Evolutionary conservation across 2,113 vertebrate genomes (phyloP), one percentile per base, ranked within the genome.

Genomic region (Elaphurus davidianus): DNA sequence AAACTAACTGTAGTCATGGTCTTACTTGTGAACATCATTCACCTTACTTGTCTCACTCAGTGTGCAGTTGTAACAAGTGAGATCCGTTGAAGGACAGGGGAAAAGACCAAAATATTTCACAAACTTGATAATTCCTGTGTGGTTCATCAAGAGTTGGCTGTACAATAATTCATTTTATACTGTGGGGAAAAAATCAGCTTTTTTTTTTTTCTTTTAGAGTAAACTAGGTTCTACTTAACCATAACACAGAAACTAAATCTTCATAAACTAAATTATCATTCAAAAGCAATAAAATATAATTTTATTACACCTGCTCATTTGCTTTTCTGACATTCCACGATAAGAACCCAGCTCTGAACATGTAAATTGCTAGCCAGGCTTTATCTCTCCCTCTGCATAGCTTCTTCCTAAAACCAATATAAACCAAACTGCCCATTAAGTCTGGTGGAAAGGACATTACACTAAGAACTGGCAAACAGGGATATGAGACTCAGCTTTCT

Each of bases 251-350:
- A 97, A 96, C 47, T 36, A 84, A 94, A 82, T 95, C 95, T 94
- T 98, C 76, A 83, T 55, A 95, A 96, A 95, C 40, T 94, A 12
- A 86, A 76, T 74, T 98, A 93, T 96, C 90, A 96, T 40, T 97
- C 86, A 93, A 91, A 97, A 95, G 71, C 90, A 97, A 82, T 96
- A 52, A 97, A 92, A 92, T 97, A 88, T 79, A 90, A 96, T 96
- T 98, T 97, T 96, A 98, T 96, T 97, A 95, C 3, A 92, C 76
- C 76, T 89, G 59, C 45, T 95, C 91, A 92, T 97, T 96, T 95
- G 85, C 82, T 97, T 93, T 97, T 87, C 96, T 98, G 97, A 97
- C 85, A 97, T 47, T 57, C 76, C 54, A 47, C 0, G 54, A 94
- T 97, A 97, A 98, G 59, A 90, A n/a, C 57, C 19, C 28, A 23